Evolutionary conservation across 92 coral and sea anemone genomes (phyloP), one percentile per base, ranked within the genome.

Genomic region (Pocillopora meandrina): DNA sequence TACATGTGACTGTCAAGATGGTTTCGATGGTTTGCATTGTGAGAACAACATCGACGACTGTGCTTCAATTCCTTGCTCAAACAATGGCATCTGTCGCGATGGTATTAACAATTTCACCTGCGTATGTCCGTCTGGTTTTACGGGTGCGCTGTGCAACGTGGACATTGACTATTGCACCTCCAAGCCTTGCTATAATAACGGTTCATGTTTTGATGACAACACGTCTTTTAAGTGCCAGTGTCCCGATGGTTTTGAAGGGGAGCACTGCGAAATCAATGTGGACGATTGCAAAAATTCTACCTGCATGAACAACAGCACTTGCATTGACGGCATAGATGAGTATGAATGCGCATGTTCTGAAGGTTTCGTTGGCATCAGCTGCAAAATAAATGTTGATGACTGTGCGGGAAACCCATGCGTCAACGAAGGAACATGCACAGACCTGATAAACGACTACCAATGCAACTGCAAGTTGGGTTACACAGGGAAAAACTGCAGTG

Each of bases 311-410:
- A 72, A 84, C 19, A 94, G 92, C 66, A 85, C 72, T 33, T 93
- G 97, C 63, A 78, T 83, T 15, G 97, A 90, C 56, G 70, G 84
- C 14, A 89, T 93, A 36, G 79, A 84, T 67, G 90, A 84, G 19
- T 91, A 79, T 58, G 47, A 52, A 63, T 93, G 97, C 61, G 82
- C 74, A 61, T 93, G 97, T 61, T 85, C 82, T 1, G 82, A 92
- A 19, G 97, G 97, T 11, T 88, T 91, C 52, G 58, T 82, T 19
- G 97, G 94, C 9, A 79, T 82, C 13, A 76, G 79, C 86, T 93
- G 97, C 67, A 65, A 79, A 21, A 67, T 86, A 10, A 93, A 93
- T 72, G 89, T 89, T 8, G 91, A 93, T 72, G 97, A 93, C 80
- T 93, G 97, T 61, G 87, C 76, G 34, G 56, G 69, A 13, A 88